Base-by-base conservation (phyloP, 2,797 vertebrate species). In the Sebastes baramenuke region DNA sequence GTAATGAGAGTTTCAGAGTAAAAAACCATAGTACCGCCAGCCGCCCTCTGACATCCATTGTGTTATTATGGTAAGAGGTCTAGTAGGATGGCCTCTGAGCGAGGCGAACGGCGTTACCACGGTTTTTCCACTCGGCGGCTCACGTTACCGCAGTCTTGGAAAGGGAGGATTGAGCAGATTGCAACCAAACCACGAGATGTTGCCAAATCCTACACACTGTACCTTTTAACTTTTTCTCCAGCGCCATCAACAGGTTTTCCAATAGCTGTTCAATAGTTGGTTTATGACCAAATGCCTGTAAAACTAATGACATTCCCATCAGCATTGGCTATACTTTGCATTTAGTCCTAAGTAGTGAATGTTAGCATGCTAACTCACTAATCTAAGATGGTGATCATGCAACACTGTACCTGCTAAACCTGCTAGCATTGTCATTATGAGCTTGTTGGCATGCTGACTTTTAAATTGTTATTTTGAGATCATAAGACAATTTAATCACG, bases 101-200 rank as follows among this genome's bases (percentile, higher is more conserved):
- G 16, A 46, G 14, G 42, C 1, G 1, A 46, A 46, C 42, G 16
- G 3, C 16, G 16, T 46, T 18, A 46, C 16, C 16, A 7, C 16
- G 0, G 6, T 46, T 46, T 42, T 42, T 46, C 0, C 42, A 18
- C 42, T 46, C 6, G 0, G 42, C 16, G 16, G 0, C 0, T 46
- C 42, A 46, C 7, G 3, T 46, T 46, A 46, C 42, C 16, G 7
- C n/a, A n/a, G n/a, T n/a, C n/a, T n/a, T n/a, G n/a, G n/a, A 46
- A 46, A 46, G 16, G 42, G 0, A 18, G 16, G 42, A 46, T 0
- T 46, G 14, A 46, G 42, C 16, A 6, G 42, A 46, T 12, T 38
- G 36, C 36, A 38, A 38, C 12, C 36, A 38, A 0, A 38, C 36
- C 36, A 36, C 5, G 0, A 18, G 6, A 18, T 46, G 3, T 16